Evolutionary conservation across 2,797 vertebrate genomes (phyloP).

Genomic region (Microchirus variegatus): DNA sequence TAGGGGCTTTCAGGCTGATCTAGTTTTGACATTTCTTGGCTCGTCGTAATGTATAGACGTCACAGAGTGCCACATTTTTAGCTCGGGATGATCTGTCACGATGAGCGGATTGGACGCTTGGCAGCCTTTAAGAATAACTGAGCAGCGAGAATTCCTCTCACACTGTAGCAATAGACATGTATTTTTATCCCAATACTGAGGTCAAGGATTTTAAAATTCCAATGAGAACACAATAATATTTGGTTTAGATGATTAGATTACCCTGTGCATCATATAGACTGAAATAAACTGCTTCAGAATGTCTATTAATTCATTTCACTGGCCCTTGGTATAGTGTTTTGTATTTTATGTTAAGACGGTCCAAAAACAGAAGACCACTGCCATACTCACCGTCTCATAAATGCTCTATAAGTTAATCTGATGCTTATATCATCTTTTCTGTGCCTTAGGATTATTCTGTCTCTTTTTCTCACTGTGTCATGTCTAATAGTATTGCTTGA

Average conservation of each 20-base stretch:
- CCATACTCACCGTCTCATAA: too few relatives aligned
- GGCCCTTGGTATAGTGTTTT: too few relatives aligned
- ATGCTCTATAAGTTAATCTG: too few relatives aligned
- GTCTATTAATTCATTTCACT: too few relatives aligned
- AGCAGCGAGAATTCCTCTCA: constrained; percentile 12
- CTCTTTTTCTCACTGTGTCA: too few relatives aligned
- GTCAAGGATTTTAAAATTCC: neutral
- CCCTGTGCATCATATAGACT: neutral
- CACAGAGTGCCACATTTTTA: constrained; percentile 4
- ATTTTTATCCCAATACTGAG: constrained; percentile 6
- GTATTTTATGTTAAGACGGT: too few relatives aligned
- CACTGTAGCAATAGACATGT: neutral
- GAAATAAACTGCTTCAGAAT: neutral
- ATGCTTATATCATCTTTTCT: too few relatives aligned
- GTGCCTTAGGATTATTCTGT: too few relatives aligned
- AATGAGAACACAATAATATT: constrained; percentile 2
- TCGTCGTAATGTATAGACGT: neutral
- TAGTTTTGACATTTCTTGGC: constrained; percentile 19
- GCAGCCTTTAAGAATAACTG: constrained; percentile 7
- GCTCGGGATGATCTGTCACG: constrained; percentile 17
- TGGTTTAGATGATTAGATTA: constrained; percentile 1
- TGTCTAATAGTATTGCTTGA: too few relatives aligned
- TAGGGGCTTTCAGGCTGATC: neutral
- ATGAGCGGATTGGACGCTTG: neutral
- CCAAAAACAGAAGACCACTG: too few relatives aligned